Conservation (phyloP, 1,140 invertebrate species). For the Diplogasteroides magnus region DNA sequence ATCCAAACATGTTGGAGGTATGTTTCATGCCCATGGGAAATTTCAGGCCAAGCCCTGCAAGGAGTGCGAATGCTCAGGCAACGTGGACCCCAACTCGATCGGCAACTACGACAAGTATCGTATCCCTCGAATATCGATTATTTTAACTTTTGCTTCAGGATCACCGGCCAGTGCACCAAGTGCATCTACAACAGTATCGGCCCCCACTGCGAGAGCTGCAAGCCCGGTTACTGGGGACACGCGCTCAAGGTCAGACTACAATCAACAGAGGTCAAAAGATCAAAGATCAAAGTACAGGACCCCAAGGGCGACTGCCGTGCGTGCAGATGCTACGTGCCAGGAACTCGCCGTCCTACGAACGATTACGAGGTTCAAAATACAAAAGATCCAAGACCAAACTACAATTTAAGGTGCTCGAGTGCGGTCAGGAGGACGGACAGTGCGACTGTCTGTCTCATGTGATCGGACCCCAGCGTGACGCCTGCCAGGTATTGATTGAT, state of each 20-base stretch:
- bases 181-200: slow-evolving; percentile 93
- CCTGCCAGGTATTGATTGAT: slow-evolving; percentile 67
- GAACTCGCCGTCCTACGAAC: slow-evolving; percentile 65
- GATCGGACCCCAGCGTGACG: slow-evolving; percentile 77
- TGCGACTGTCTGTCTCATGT: slow-evolving; percentile 83
- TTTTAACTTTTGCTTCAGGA: slow-evolving; percentile 57
- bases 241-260: slow-evolving; percentile 34
- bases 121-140: background rate
- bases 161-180: slow-evolving; percentile 87
- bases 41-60: slow-evolving; percentile 14
- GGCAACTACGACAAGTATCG: slow-evolving; percentile 73
- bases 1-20: no score
- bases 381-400: no score
- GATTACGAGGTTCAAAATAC: slow-evolving; percentile 66
- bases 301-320: slow-evolving; percentile 36
- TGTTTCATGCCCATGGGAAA: no score
- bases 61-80: slow-evolving; percentile 84
- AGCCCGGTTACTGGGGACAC: slow-evolving; percentile 66
- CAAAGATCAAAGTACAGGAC: slow-evolving; percentile 57
- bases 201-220: slow-evolving; percentile 73
- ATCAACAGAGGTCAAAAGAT: slow-evolving; percentile 57
- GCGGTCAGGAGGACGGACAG: slow-evolving; percentile 74
- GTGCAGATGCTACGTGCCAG: slow-evolving; percentile 69
- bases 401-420: no score
- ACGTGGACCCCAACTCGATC: slow-evolving; percentile 87